Evolutionary conservation across 2,888 invertebrate species (phyloP).

Genomic region (Atrina japonica): DNA sequence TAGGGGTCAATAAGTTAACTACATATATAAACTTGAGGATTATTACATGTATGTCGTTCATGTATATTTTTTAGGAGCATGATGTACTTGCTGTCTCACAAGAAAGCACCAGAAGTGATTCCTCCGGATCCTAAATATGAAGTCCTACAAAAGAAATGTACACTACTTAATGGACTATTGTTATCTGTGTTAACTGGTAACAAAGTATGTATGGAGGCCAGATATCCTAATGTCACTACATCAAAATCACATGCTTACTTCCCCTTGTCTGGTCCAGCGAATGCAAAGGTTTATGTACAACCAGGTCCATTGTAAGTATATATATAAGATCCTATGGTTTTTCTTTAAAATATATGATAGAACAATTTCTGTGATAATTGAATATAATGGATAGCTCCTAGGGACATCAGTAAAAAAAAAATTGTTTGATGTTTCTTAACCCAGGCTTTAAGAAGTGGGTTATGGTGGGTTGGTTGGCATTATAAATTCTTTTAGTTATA

Average conservation of each 20-base stretch:
- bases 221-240: constrained; percentile 47
- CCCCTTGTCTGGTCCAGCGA: constrained; percentile 61
- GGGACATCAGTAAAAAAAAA: no score
- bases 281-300: constrained; percentile 7
- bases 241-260: constrained; percentile 55
- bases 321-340: neutral
- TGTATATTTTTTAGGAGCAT: constrained; percentile 43
- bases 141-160: constrained; percentile 33
- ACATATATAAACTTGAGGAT: no score
- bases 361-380: neutral
- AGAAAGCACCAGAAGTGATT: constrained; percentile 36
- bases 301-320: constrained; percentile 13
- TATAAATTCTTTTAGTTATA: no score
- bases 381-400: neutral
- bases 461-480: no score
- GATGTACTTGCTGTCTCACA: constrained; percentile 37
- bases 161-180: neutral
- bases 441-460: no score
- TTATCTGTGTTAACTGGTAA: constrained; percentile 40
- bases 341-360: neutral
- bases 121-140: constrained; percentile 37
- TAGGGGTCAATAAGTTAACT: no score
- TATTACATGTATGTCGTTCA: no score
- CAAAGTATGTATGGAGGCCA: constrained; percentile 38
- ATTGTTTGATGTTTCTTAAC: no score